Evolutionary conservation across 2,797 vertebrate genomes (phyloP).

Genomic region (Anguilla anguilla): DNA sequence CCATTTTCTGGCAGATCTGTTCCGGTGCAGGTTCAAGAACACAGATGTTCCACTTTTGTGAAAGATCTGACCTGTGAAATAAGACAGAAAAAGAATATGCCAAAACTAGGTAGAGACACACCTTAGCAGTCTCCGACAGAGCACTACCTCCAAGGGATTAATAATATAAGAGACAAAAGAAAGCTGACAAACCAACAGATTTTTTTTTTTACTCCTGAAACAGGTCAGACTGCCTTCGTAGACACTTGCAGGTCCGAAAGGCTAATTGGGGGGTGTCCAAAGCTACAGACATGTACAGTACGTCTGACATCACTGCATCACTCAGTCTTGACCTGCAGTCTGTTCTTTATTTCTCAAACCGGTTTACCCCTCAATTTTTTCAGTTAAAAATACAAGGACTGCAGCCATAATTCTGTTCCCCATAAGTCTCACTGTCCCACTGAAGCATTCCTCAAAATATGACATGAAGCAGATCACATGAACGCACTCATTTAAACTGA

Average conservation of each 20-base stretch:
- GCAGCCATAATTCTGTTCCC: not conserved
- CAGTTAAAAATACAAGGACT: not conserved
- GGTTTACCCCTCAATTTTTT: not conserved
- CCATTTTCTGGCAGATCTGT: not conserved
- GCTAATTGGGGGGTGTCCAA: not conserved
- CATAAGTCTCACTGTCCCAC: not conserved
- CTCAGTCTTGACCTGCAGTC: not conserved
- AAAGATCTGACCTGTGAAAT: not conserved
- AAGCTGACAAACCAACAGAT: not conserved
- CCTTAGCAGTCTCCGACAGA: not conserved
- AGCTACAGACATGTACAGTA: not conserved
- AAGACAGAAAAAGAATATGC: not conserved
- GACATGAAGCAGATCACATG: not conserved
- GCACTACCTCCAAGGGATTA: not conserved
- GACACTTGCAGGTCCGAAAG: not conserved
- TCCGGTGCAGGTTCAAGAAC: not conserved
- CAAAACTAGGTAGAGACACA: not conserved
- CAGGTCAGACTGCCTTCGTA: not conserved
- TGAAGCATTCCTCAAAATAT: not conserved
- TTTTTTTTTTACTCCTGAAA: not conserved
- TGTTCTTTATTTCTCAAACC: constrained; percentile 3
- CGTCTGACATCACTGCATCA: not conserved
- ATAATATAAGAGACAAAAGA: not conserved
- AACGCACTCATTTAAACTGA: not conserved
- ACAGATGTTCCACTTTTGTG: not conserved